Evolutionary conservation across 1,140 invertebrate species (phyloP), one percentile per base, ranked within the genome.

Genomic region (honey bee (Apis mellifera)): DNA sequence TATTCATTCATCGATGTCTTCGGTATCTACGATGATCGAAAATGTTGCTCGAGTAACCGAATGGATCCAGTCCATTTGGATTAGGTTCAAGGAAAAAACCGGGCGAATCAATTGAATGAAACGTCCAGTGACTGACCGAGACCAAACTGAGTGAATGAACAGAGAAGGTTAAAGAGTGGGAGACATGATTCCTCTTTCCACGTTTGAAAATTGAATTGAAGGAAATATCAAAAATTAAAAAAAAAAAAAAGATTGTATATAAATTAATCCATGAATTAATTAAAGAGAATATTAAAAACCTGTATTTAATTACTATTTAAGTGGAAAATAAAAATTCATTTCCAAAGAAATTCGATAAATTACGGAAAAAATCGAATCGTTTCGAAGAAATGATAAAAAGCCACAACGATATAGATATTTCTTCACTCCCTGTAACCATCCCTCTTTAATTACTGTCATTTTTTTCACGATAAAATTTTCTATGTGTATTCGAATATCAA

Each of bases 21-120:
- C 19, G n/a, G 13, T 21, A 26, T 32, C 50, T 19, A 8, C 15
- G 60, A 64, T n/a, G 21, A 26, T 19, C 23, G 42, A 55, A 1
- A 42, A 59, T 21, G 52, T 66, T 32, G 17, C 8, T 13, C 23
- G 48, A 59, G 71, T 48, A 73, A 15, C 32, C 71, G 26, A 73
- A 71, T 59, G 71, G 32, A 76, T 26, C 42, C 17, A 32, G 60
- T 65, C 73, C 60, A 76, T 76, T 76, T 76, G 73, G 73, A 76
- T 50, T 4, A 12, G 60, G 17, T 76, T 76, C 73, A 76, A 76
- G 23, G 23, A 26, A 65, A n/a, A 54, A 52, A 42, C n/a, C 48
- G 8, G 48, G 60, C 48, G 50, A 54, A 69, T 64, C 62, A 21
- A 68, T 68, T 78, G 50, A 78, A 78, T 69, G 75, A 71, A n/a